Evolutionary conservation across 2,113 vertebrate species (phyloP).

Genomic region (Pygoscelis adeliae): DNA sequence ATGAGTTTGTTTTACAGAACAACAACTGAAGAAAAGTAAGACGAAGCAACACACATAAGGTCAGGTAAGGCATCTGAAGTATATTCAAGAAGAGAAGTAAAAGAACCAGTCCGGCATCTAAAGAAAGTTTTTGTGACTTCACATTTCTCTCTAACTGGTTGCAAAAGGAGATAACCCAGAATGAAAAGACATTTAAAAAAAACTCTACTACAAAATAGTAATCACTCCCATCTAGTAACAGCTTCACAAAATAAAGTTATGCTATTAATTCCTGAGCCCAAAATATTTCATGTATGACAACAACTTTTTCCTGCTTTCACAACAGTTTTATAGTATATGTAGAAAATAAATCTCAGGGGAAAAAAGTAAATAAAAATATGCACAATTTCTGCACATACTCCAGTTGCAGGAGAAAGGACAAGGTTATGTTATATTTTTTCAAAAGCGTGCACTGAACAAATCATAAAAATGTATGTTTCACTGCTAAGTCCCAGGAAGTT

Average conservation of each 20-base stretch:
- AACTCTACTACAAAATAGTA: neutral
- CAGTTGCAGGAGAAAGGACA: neutral
- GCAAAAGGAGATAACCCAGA: neutral
- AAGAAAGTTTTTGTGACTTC: neutral
- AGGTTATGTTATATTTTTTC: neutral
- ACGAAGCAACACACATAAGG: neutral
- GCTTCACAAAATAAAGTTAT: neutral
- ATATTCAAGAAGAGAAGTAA: neutral
- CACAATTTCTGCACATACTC: neutral
- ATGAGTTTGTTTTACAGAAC: neutral
- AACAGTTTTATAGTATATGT: neutral
- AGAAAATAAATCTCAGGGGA: neutral
- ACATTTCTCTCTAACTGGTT: neutral
- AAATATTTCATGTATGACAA: neutral
- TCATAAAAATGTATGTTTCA: neutral
- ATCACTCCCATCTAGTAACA: neutral
- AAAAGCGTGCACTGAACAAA: neutral
- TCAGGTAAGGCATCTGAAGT: neutral
- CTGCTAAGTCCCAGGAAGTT: neutral
- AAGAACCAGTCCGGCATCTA: neutral
- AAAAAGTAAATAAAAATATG: neutral
- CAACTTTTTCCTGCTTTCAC: neutral
- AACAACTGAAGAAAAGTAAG: neutral
- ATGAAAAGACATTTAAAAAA: neutral
- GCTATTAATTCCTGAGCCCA: neutral